Conservation (phyloP, 2,113 vertebrate genomes). For the Scomber colias region DNA sequence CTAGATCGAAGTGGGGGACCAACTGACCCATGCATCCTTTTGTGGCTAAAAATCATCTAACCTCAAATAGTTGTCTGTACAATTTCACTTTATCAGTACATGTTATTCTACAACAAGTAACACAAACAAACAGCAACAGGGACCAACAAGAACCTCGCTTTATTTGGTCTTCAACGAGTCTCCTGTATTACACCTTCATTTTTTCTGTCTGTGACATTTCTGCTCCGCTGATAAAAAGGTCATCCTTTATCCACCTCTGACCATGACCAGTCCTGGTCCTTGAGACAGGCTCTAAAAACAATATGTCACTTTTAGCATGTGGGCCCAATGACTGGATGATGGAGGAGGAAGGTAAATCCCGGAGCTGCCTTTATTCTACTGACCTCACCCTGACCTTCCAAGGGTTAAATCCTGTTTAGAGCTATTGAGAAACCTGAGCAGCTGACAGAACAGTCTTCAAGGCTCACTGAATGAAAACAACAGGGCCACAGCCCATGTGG, state of each 20-base stretch:
- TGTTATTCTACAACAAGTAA: neutral
- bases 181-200: neutral
- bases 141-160: neutral
- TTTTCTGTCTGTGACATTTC: slow-evolving; percentile 16
- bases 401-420: slow-evolving; percentile 58
- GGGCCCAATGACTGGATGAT: slow-evolving; percentile 5
- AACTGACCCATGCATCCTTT: too few species aligned
- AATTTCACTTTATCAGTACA: too few species aligned
- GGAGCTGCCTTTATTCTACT: slow-evolving; percentile 68
- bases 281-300: slow-evolving; percentile 47
- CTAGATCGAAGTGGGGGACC: too few species aligned
- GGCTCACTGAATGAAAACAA: slow-evolving; percentile 54
- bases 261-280: slow-evolving; percentile 1
- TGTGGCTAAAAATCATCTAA: too few species aligned
- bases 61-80: too few species aligned
- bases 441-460: slow-evolving; percentile 42
- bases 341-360: slow-evolving; percentile 66
- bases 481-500: slow-evolving; percentile 11
- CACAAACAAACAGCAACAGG: neutral
- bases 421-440: slow-evolving; percentile 59
- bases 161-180: neutral
- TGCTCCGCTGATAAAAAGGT: slow-evolving; percentile 6
- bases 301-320: slow-evolving; percentile 16
- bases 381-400: slow-evolving; percentile 62
- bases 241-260: slow-evolving; percentile 13